Percentiles rank a stretch among this genome's conserved stretches.
These are phyloP conservation scores for Idris sp. DNA, from an alignment of 1,140 invertebrate species.

Conservation along the genomic window DNA sequence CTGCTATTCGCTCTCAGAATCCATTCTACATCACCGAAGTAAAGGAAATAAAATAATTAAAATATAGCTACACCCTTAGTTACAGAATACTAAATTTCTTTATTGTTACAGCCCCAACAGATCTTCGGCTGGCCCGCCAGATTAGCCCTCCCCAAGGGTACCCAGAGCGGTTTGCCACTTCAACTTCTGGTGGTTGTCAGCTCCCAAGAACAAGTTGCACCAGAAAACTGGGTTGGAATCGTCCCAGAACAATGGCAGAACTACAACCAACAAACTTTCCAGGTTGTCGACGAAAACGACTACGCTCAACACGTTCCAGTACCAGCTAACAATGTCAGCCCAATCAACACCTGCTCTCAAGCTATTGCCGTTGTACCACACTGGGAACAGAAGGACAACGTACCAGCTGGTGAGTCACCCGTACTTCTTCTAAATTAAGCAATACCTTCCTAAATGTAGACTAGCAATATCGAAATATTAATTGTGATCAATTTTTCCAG, in stretches of 20 bases:
- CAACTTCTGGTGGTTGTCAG: conserved; percentile 81
- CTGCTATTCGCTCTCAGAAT: conserved; percentile 74
- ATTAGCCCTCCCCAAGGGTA: conserved; percentile 80
- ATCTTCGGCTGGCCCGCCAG: conserved; percentile 81
- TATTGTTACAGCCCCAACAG: conserved; percentile 74
- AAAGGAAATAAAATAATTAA: conserved; percentile 33
- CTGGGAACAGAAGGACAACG: conserved; percentile 36
- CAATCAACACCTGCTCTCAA: conserved; percentile 55
- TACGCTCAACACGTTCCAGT: conserved; percentile 63
- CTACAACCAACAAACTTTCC: conserved; percentile 66
- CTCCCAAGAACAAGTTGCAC: conserved; percentile 70
- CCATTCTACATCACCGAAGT: conserved; percentile 78
- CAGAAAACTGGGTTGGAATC: conserved; percentile 65
- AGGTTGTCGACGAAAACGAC: conserved; percentile 70
- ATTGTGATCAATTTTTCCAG: too few species aligned
- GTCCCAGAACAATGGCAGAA: conserved; percentile 65
- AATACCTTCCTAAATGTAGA: too few species aligned
- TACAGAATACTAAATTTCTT: conserved; percentile 25
- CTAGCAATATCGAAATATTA: too few species aligned
- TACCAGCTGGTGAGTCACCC: conserved; percentile 33
- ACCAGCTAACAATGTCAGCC: conserved; percentile 18
- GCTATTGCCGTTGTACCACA: conserved; percentile 70
- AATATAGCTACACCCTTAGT: too few species aligned
- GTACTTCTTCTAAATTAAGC: too few species aligned
- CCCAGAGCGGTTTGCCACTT: conserved; percentile 80